Evolutionary conservation across 2,113 vertebrate species (phyloP).

Genomic region (Lontra canadensis): DNA sequence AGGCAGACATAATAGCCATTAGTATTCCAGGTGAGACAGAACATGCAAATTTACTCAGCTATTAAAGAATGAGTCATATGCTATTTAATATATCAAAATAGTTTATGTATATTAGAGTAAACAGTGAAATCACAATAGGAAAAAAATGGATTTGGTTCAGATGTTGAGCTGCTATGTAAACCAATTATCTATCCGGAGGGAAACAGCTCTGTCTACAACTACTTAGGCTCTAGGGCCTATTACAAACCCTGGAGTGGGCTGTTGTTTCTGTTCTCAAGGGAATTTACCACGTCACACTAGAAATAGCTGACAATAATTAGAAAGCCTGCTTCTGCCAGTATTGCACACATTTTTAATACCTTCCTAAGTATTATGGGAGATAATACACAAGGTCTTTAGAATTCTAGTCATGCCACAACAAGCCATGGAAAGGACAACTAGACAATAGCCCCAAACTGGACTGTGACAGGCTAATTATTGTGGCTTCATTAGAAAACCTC

Average conservation of each 20-base stretch:
- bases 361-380: conserved; percentile 90
- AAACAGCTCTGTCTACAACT: conserved; percentile 88
- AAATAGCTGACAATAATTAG: conserved; percentile 92
- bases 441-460: conserved; percentile 97
- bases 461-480: conserved; percentile 98
- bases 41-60: conserved; percentile 83
- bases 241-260: conserved; percentile 89
- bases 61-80: conserved; percentile 81
- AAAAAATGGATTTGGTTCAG: conserved; percentile 87
- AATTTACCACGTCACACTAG: conserved; percentile 89
- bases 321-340: conserved; percentile 88
- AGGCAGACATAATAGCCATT: conserved; percentile 78
- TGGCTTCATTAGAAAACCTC: conserved; percentile 96
- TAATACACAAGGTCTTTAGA: conserved; percentile 91
- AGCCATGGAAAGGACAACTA: conserved; percentile 91
- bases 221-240: conserved; percentile 90
- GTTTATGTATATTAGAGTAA: conserved; percentile 85
- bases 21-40: conserved; percentile 83
- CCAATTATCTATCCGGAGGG: conserved; percentile 90
- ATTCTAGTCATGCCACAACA: conserved; percentile 93
- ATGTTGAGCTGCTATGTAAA: conserved; percentile 89
- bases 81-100: conserved; percentile 85
- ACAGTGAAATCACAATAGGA: conserved; percentile 83
- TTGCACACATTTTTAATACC: conserved; percentile 90
- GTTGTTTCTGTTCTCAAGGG: conserved; percentile 89